These are phyloP conservation scores for Xenopus petersii DNA, from an alignment of 2,797 vertebrate species.

Conservation along the genomic window DNA sequence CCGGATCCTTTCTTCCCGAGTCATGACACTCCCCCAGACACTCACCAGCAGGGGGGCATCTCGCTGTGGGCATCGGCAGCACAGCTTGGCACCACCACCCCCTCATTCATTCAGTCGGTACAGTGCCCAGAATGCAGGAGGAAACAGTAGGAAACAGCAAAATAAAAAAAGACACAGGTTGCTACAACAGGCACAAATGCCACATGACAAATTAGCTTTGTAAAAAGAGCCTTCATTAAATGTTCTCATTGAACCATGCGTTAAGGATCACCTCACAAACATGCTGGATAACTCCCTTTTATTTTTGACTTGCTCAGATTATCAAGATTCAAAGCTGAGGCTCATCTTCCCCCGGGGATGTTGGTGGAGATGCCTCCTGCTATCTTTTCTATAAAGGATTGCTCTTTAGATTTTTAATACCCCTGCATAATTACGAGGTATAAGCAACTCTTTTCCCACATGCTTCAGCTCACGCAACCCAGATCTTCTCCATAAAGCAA, in stretches of 20 bases:
- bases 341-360: not conserved
- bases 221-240: not conserved
- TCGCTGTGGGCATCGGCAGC: constrained; percentile 51
- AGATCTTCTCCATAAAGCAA: constrained; percentile 16
- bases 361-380: not conserved
- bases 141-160: constrained; percentile 27
- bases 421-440: constrained; percentile 17
- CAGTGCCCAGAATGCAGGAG: constrained; percentile 46
- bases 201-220: constrained; percentile 4
- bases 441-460: constrained; percentile 33
- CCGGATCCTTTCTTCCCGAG: constrained; percentile 57
- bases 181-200: constrained; percentile 6
- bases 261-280: not conserved
- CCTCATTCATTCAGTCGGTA: constrained; percentile 64
- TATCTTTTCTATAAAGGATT: not conserved
- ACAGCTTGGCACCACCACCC: constrained; percentile 54
- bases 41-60: constrained; percentile 55
- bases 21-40: constrained; percentile 59
- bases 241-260: not conserved
- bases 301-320: not conserved
- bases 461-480: constrained; percentile 19
- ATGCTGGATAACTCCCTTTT: not conserved
- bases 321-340: not conserved
- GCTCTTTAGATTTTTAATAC: not conserved
- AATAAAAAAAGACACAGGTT: constrained; percentile 12